Evolutionary conservation across 2,797 vertebrate species (phyloP), one percentile per base, ranked within the genome.

Genomic region (Euthynnus affinis): DNA sequence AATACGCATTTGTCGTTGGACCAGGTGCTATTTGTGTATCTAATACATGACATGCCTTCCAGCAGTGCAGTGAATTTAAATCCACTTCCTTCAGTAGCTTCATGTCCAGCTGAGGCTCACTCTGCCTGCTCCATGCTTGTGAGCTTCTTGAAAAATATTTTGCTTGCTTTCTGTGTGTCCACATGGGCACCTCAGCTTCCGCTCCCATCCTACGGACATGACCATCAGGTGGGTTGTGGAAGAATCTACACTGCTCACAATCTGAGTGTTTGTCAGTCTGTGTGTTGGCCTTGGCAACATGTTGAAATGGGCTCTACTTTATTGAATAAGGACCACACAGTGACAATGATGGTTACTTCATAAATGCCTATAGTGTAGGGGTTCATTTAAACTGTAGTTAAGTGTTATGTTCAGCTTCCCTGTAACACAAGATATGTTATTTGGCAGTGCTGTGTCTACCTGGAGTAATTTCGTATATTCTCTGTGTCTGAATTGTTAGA

Each of bases 51-150:
- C 8, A 40, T 72, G 76, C 76, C 87, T 85, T 67, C 64, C 52
- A 81, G 83, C 89, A 63, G 60, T 75, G 69, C 75, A 59, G 59
- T 71, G 63, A 77, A 62, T 82, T 81, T 65, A 77, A 66, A 88
- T 82, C 75, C 3, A 60, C 59, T 79, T 75, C n/a, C 37, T 80
- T 56, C 62, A 72, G 72, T 70, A 32, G 53, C 49, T 57, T 42
- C 59, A 57, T 64, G 59, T 82, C 75, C 84, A 90, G 89, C 89
- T 92, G 89, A 76, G 85, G 63, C 85, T 84, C 53, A 29, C 37
- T 58, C 70, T 57, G 78, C 37, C 80, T 67, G 63, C 32, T 76
- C 53, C 78, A 76, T 73, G 77, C 71, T 25, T 60, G 29, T 80
- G 76, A 60, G 55, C 63, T 8, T 52, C 66, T 57, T 63, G 5